Percentiles rank a stretch among this genome's conserved stretches.
Conservation (phyloP, 2,888 invertebrate species). For the Habroteleia sp. region DNA sequence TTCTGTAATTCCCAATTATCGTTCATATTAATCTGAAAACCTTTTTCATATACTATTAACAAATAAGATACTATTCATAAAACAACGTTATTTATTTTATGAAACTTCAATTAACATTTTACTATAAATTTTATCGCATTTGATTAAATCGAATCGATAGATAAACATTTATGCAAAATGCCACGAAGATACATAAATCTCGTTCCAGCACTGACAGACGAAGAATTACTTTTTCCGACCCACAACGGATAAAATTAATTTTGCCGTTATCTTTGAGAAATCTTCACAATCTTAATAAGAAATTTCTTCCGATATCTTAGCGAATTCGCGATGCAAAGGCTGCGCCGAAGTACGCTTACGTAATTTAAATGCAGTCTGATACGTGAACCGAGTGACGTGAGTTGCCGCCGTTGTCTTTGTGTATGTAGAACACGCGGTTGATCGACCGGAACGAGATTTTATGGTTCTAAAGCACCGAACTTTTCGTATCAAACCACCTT, state of each 20-base stretch:
- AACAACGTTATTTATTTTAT: too few relatives aligned
- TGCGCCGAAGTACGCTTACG: slow-evolving; percentile 66
- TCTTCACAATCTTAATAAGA: slow-evolving; percentile 53
- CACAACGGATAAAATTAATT: slow-evolving; percentile 42
- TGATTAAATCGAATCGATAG: slow-evolving; percentile 11
- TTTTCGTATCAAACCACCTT: slow-evolving; percentile 60
- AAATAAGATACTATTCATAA: background rate
- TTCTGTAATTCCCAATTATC: too few relatives aligned
- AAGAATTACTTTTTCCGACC: slow-evolving; percentile 3
- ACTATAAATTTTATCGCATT: background rate
- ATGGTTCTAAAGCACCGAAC: slow-evolving; percentile 57
- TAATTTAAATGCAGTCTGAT: slow-evolving; percentile 68
- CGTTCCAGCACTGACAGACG: background rate
- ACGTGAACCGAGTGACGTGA: slow-evolving; percentile 71
- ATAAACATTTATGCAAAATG: background rate
- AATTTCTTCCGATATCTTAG: slow-evolving; percentile 56
- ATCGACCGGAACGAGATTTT: slow-evolving; percentile 66
- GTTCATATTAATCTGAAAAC: too few relatives aligned
- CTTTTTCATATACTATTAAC: too few relatives aligned
- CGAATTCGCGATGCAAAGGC: slow-evolving; percentile 57
- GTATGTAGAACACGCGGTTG: slow-evolving; percentile 68
- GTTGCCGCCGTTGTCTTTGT: slow-evolving; percentile 65
- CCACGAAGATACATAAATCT: slow-evolving; percentile 4
- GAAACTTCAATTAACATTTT: background rate
- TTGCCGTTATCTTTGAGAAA: slow-evolving; percentile 45